These are phyloP conservation scores for Atta colombica DNA, from an alignment of 1,140 invertebrate species.

Conservation along the genomic window DNA sequence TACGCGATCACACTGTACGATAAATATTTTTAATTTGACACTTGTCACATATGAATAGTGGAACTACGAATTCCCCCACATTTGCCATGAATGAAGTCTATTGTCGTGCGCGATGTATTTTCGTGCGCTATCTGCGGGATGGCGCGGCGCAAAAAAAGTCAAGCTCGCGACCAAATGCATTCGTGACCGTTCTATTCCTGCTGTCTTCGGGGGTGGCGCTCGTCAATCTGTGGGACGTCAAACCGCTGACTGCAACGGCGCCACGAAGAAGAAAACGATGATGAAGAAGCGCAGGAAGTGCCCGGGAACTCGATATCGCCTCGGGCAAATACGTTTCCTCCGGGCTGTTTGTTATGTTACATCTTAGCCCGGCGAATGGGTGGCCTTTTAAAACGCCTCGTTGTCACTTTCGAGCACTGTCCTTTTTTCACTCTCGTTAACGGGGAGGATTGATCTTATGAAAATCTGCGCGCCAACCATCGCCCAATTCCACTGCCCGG, in stretches of 20 bases:
- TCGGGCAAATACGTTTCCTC: conserved; percentile 74
- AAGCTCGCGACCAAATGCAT: conserved; percentile 77
- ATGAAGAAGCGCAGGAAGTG: conserved; percentile 77
- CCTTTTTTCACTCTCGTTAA: neutral
- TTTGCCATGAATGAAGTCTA: conserved; percentile 45
- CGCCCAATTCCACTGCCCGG: neutral
- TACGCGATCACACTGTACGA: neutral
- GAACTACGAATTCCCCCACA: neutral
- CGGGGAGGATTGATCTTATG: neutral
- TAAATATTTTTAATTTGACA: conserved; percentile 39
- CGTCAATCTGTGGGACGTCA: conserved; percentile 79
- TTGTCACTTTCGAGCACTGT: conserved; percentile 62
- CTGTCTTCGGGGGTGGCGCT: conserved; percentile 72
- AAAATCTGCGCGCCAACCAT: neutral
- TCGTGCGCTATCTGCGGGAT: conserved; percentile 37
- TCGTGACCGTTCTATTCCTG: conserved; percentile 77
- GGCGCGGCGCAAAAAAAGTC: conserved; percentile 56
- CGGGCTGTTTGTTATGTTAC: conserved; percentile 76
- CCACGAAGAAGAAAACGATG: conserved; percentile 73
- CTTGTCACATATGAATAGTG: neutral
- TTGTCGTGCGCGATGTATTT: conserved; percentile 58
- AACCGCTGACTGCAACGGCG: conserved; percentile 76
- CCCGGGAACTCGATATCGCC: conserved; percentile 80
- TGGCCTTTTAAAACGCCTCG: conserved; percentile 77
- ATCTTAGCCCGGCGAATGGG: conserved; percentile 73